Evolutionary conservation across 2,113 vertebrate genomes (phyloP), one percentile per base, ranked within the genome.

Genomic region (Sterna hirundo): DNA sequence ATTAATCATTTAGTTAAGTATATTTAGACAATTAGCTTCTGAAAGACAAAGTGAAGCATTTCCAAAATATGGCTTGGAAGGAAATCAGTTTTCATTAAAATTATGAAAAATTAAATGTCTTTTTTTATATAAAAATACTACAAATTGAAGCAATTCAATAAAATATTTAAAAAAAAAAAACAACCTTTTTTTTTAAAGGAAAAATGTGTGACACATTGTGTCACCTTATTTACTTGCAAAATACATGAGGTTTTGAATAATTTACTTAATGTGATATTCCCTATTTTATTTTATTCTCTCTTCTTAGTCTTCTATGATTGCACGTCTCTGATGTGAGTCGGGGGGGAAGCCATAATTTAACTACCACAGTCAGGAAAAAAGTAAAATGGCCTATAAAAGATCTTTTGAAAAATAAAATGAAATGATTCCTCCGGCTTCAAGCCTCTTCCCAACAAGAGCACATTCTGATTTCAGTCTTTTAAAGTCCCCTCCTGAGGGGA

Each of bases 391-490:
- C 57, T 40, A 89, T 72, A 93, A 95, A 94, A 61, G 49, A 79
- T 83, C 70, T 87, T 93, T 68, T 76, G 47, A 94, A 95, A 96
- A 87, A 82, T 72, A 82, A 91, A 96, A 91, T 89, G 3, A 96
- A 95, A 91, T 83, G 1, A 94, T 94, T 91, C 66, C 57, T 93
- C 81, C 76, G 47, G 71, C 68, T 96, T 96, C 58, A 93, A 96
- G 83, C 68, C 40, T 92, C 65, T 87, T 93, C 84, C 54, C 57
- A 91, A 85, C 57, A 89, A 87, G 65, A 87, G 36, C 36, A 78
- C 72, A 49, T 36, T 85, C 70, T 87, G 78, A 95, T 96, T 96
- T 93, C 52, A 76, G 74, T 83, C 86, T 91, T 95, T 96, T 88
- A 82, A 87, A 96, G n/a, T 93, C 60, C 54, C 66, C 84, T 96